Evolutionary conservation across 2,113 vertebrate species (phyloP), one percentile per base, ranked within the genome.

Genomic region (Urocolius indicus): DNA sequence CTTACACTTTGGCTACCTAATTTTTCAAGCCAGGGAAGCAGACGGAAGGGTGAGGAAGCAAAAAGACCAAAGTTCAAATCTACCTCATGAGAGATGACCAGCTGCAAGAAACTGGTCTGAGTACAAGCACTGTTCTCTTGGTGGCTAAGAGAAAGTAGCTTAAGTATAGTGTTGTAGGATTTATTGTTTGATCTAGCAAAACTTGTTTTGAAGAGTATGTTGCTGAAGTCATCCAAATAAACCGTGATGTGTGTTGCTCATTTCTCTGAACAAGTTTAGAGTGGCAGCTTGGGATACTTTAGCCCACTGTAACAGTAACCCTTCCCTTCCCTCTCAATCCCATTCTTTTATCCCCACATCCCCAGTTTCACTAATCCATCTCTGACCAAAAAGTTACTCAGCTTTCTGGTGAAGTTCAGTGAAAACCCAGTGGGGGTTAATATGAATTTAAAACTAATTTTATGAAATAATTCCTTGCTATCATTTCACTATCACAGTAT

Each of bases 201-300:
- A 29, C 6, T 20, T 3, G 3, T 51, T 14, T 26, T 55, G 51
- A 29, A 15, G 7, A 26, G 7, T 10, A 7, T 2, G 16, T 41
- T 58, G 41, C 48, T 85, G 62, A 32, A 59, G 48, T 62, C 9
- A 4, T 24, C 10, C 38, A 12, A 58, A 59, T 74, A 32, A 10
- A 18, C 36, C 43, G 2, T 16, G 36, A 2, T 8, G 54, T 54
- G 32, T 8, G 3, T 5, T 24, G 29, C 0, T 4, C 4, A 0
- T 26, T 51, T 34, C 86, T 68, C 5, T 46, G 45, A 41, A 16
- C 26, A 10, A 6, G 61, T 14, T 67, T 4, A 15, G 58, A 21
- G 67, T 4, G 22, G 78, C 78, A 84, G 26, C 1, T 5, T 36
- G 36, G 8, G 4, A 3, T 13, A 3, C 21, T 30, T 43, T 1